These are phyloP conservation scores for Bombus turneri DNA, from an alignment of 1,140 invertebrate species.

Conservation along the genomic window DNA sequence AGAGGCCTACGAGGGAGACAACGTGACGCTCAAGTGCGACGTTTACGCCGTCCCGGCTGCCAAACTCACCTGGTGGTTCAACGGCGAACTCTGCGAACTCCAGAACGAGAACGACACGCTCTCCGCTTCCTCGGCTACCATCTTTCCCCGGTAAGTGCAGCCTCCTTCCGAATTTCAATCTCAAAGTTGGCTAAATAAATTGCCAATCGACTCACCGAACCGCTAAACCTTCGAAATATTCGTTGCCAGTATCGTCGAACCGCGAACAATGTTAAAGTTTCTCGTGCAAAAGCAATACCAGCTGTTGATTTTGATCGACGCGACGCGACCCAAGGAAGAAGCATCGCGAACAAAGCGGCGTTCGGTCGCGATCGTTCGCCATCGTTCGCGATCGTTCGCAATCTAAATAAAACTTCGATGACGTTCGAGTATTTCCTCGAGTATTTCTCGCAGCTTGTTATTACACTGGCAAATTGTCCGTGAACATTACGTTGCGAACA, in stretches of 20 bases:
- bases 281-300: not conserved
- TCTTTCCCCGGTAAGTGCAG: slow-evolving; percentile 46
- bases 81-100: slow-evolving; percentile 84
- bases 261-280: not conserved
- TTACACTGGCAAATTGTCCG: too few species aligned
- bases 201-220: not conserved
- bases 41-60: slow-evolving; percentile 91
- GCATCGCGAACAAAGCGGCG: too few species aligned
- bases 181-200: not conserved
- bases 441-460: too few species aligned
- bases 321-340: too few species aligned
- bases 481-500: not conserved
- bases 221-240: not conserved
- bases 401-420: not conserved
- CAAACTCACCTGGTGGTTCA: slow-evolving; percentile 90
- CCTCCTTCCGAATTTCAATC: not conserved
- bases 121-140: slow-evolving; percentile 31
- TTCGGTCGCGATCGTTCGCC: not conserved
- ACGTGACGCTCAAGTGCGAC: slow-evolving; percentile 90
- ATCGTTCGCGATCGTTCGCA: not conserved
- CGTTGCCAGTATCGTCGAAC: too few species aligned
- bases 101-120: slow-evolving; percentile 76
- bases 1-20: slow-evolving; percentile 90
- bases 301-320: not conserved
- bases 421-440: not conserved